Evolutionary conservation across 2,888 invertebrate species (phyloP), one percentile per base, ranked within the genome.

Genomic region (Spicauda simplicius): DNA sequence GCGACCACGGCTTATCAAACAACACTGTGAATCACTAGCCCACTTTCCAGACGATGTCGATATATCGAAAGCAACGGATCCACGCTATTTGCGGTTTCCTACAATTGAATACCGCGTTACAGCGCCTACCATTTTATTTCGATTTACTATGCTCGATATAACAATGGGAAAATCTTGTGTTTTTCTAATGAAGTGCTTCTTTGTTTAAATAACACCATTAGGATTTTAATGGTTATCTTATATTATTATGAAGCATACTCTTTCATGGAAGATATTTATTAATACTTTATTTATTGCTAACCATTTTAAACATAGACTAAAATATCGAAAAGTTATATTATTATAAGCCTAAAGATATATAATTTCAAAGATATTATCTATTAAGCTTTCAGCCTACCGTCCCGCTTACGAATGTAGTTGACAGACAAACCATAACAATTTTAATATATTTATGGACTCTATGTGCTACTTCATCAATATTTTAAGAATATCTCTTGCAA

Each of bases 21-120:
- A 84, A 76, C 82, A 71, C 74, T 78, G 86, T 80, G 84, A 84
- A 86, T 84, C 81, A 80, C 77, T 83, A 85, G 80, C 82, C 86
- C 79, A 86, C 91, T 91, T 90, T 91, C 90, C 70, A 67, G 71
- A 71, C 74, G 71, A 71, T 75, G 76, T 76, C 79, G 80, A 86
- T 86, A 85, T 84, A 86, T 87, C 83, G 85, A 88, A 89, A 87
- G 88, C 89, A 86, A 85, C 88, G 86, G 87, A 86, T 86, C 83
- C 78, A 78, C 77, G 79, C 80, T 79, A 84, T 86, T 86, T 91
- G 90, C 85, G 90, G 90, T 91, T 86, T 80, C 81, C 83, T 86
- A 87, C 90, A 85, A 91, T 88, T 90, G 87, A 89, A 90, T 90
- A 87, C 85, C 83, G 79, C 80, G 85, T 87, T 85, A 83, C 55